phyloP scores from a whole-genome alignment of 2,797 vertebrate genomes.

The Bradypus variegatus region DNA sequence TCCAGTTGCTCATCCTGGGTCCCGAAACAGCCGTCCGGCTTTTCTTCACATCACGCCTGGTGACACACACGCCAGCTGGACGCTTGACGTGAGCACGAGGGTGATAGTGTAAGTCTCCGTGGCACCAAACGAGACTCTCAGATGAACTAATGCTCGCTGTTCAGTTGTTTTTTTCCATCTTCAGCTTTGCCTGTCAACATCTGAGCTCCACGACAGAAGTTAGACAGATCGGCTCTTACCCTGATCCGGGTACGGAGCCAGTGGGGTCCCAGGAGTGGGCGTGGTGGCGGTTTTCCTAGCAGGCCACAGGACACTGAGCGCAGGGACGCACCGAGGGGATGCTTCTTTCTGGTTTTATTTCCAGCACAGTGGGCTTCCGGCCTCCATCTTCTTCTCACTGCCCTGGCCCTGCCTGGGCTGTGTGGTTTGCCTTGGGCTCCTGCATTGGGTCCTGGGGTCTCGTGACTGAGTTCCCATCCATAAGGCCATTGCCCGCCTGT shows the following conservation, averaged over 20 bases:
- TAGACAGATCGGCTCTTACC: background rate
- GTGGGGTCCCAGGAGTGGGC: background rate
- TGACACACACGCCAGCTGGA: too few relatives aligned
- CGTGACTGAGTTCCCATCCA: background rate
- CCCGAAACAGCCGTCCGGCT: background rate
- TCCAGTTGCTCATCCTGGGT: background rate
- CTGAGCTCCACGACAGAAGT: background rate
- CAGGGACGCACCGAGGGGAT: background rate
- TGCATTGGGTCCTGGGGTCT: background rate
- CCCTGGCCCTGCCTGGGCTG: background rate
- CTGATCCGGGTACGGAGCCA: background rate
- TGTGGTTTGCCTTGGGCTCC: background rate
- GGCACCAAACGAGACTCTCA: fast-evolving
- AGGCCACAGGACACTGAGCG: background rate
- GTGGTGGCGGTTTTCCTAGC: background rate
- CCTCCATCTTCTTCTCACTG: background rate
- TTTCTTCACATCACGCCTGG: too few relatives aligned
- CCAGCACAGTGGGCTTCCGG: background rate
- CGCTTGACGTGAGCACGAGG: background rate
- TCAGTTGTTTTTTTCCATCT: background rate
- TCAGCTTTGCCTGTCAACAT: background rate
- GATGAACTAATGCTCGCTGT: background rate
- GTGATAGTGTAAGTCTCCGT: fast-evolving
- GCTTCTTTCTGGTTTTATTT: background rate
- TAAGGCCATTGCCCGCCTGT: background rate